Evolutionary conservation across 2,113 vertebrate species (phyloP).

Genomic region (Heterotis niloticus): DNA sequence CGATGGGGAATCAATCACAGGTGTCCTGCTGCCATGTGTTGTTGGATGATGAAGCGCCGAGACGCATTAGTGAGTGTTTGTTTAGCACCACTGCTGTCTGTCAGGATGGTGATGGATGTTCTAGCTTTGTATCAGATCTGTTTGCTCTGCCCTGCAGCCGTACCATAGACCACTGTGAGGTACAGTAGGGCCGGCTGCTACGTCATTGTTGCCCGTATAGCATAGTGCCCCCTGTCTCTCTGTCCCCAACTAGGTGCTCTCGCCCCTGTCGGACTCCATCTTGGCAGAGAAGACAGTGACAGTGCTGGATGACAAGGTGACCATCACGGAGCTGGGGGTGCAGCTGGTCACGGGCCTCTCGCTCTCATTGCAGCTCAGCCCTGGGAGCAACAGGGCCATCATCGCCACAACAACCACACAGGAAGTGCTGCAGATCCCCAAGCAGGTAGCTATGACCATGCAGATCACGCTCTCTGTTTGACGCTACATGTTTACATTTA

Average conservation of each 20-base stretch:
- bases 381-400: constrained; percentile 81
- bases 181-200: not conserved
- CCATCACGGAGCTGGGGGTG: constrained; percentile 81
- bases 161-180: not conserved
- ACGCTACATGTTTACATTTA: not conserved
- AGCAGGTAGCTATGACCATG: constrained; percentile 65
- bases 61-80: not conserved
- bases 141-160: not conserved
- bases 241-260: constrained; percentile 71
- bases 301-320: constrained; percentile 87
- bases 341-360: constrained; percentile 82
- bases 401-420: constrained; percentile 76
- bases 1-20: not conserved
- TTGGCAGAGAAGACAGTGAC: constrained; percentile 82
- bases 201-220: not conserved
- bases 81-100: not conserved
- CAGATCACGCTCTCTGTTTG: not conserved
- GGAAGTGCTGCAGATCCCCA: constrained; percentile 74
- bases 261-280: constrained; percentile 81
- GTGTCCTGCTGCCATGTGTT: no score
- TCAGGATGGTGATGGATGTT: not conserved
- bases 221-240: no score
- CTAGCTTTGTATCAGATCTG: not conserved
- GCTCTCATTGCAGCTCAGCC: constrained; percentile 82
- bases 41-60: no score